Base-by-base conservation (phyloP, 1,140 invertebrate genomes). In the Drosophila kohkoa region DNA sequence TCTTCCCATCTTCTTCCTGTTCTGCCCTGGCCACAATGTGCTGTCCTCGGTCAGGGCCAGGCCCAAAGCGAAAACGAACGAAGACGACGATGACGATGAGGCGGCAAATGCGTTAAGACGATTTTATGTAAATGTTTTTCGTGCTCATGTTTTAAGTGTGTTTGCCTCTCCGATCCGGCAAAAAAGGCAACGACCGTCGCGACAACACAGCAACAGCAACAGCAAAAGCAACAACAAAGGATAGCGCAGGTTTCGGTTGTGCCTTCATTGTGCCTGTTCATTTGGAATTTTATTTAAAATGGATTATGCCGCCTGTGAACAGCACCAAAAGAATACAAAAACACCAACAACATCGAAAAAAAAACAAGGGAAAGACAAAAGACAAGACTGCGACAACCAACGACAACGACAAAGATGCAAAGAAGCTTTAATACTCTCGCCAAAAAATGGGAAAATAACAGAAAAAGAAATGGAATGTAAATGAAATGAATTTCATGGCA, bases 61-160 rank as follows among this genome's bases (percentile, higher is more conserved):
- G 20, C 55, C 69, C 46, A 54, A 20, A 54, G 8, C 35, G 10
- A 30, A 43, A 35, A 7, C 13, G 43, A 15, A 41, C 7, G 20
- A 3, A 11, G 66, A 28, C 20, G 25, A 49, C 41, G 75, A 38
- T 62, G 70, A 86, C 82, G 82, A 87, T 83, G 85, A 85, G 81
- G 85, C 86, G 75, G 81, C 81, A 88, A 88, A 88, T 88, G 88
- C 85, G 88, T 85, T 88, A 88, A 88, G 85, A 88, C 85, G 85
- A 88, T 88, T 88, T 88, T 88, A 88, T 88, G 85, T 88, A 89
- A 88, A 88, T 88, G 85, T 88, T 88, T 88, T 88, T 85, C 85
- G 78, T 88, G 85, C 85, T 88, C 85, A 88, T 88, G 85, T 89
- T 88, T 88, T 88, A 88, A 88, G 85, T 89, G 85, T 89, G 81